Evolutionary conservation across 2,888 invertebrate genomes (phyloP).

Genomic region (Sphaerophoria rueppellii): DNA sequence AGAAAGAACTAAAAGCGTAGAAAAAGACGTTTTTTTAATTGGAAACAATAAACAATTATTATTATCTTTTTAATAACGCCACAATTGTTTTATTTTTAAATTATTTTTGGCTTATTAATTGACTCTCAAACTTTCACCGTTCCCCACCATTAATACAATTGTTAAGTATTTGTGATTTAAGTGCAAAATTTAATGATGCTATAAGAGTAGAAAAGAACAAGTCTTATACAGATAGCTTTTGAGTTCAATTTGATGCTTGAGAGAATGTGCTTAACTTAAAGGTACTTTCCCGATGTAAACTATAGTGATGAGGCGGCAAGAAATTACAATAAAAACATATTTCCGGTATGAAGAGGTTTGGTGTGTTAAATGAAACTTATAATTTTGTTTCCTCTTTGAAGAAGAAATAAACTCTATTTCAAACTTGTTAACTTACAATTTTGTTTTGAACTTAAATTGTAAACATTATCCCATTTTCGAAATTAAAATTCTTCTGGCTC

Average conservation of each 20-base stretch:
- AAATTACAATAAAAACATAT: not conserved
- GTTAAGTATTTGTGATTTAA: slow-evolving; percentile 13
- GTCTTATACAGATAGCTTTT: not conserved
- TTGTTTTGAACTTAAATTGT: too few relatives aligned
- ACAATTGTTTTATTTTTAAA: not conserved
- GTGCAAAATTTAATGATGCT: slow-evolving; percentile 16
- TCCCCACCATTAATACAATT: slow-evolving; percentile 16
- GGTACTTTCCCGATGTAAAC: not conserved
- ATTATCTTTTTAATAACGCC: too few relatives aligned
- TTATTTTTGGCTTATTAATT: not conserved
- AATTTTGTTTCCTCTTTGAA: too few relatives aligned
- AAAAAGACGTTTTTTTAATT: too few relatives aligned
- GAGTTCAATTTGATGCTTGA: slow-evolving; percentile 21
- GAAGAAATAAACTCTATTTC: too few relatives aligned
- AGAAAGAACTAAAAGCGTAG: too few relatives aligned
- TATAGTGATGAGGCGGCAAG: slow-evolving; percentile 2
- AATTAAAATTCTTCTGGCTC: too few relatives aligned
- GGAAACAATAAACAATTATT: too few relatives aligned
- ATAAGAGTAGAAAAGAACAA: not conserved
- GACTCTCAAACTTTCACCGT: not conserved
- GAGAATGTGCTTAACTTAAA: slow-evolving; percentile 10
- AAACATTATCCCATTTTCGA: too few relatives aligned
- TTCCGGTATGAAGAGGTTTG: too few relatives aligned
- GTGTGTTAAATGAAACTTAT: too few relatives aligned
- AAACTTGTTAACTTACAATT: too few relatives aligned